Conservation (phyloP, 2,888 invertebrate species). For the Exephanes ischioxanthus region DNA sequence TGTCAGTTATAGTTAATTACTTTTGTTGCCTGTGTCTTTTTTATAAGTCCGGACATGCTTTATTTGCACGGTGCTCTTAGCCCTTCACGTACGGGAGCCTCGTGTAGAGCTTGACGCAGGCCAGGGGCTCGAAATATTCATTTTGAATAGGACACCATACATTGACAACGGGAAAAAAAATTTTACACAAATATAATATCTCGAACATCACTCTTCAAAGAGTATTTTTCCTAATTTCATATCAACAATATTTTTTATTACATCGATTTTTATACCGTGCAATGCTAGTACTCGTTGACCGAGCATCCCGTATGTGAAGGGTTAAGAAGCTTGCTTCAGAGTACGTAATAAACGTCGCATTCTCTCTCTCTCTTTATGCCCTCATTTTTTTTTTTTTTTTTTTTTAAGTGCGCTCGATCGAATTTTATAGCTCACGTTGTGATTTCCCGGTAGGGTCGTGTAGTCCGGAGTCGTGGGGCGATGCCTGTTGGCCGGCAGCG, state of each 20-base stretch:
- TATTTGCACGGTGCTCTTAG: too few relatives aligned
- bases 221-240: background rate
- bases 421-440: slow-evolving; percentile 85
- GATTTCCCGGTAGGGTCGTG: slow-evolving; percentile 86
- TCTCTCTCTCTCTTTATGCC: background rate
- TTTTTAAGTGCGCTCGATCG: background rate
- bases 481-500: slow-evolving; percentile 84
- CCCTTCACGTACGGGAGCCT: too few relatives aligned
- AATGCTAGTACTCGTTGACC: too few relatives aligned
- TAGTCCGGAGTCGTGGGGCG: slow-evolving; percentile 84
- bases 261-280: too few relatives aligned
- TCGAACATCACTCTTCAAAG: background rate
- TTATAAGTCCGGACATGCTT: too few relatives aligned
- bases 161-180: background rate
- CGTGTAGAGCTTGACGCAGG: too few relatives aligned
- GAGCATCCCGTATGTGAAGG: too few relatives aligned
- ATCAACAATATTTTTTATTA: background rate
- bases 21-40: too few relatives aligned
- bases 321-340: too few relatives aligned
- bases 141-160: background rate
- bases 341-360: background rate
- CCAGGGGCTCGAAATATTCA: too few relatives aligned
- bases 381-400: background rate
- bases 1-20: too few relatives aligned
- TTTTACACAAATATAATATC: background rate